phyloP scores from a whole-genome alignment of 1,140 invertebrate genomes.

The Leptinotarsa lineolata region DNA sequence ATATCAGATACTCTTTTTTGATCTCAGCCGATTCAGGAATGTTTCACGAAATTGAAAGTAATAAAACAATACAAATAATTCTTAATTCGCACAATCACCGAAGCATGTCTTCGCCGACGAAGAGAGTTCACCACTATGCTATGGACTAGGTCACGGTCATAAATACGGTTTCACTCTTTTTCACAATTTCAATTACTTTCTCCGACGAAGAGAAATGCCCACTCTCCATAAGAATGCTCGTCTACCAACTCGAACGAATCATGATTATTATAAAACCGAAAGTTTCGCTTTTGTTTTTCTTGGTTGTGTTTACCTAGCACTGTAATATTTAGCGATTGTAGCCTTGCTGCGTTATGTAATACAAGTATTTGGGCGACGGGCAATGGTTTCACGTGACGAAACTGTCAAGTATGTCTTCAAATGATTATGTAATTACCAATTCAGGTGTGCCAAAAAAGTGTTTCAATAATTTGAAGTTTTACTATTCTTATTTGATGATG shows the following conservation, averaged over 20 bases:
- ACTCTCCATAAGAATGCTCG: not conserved
- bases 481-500: too few relatives aligned
- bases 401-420: slow-evolving; percentile 3
- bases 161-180: slow-evolving; percentile 22
- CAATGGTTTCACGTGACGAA: slow-evolving; percentile 5
- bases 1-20: too few relatives aligned
- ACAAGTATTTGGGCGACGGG: not conserved
- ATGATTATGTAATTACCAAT: not conserved
- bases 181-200: slow-evolving; percentile 21
- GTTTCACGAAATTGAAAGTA: not conserved
- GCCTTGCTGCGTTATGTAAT: not conserved
- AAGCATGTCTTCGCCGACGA: not conserved
- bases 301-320: not conserved
- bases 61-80: not conserved
- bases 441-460: not conserved
- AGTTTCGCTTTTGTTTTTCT: slow-evolving; percentile 8
- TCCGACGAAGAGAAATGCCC: slow-evolving; percentile 11
- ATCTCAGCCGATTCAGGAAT: not conserved
- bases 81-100: not conserved
- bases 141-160: slow-evolving; percentile 19
- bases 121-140: slow-evolving; percentile 4
- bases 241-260: not conserved
- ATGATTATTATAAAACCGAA: slow-evolving; percentile 9
- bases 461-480: not conserved
- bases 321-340: not conserved